These are phyloP conservation scores for Apteryx mantelli DNA, from an alignment of 2,113 vertebrate species.

Conservation along the genomic window DNA sequence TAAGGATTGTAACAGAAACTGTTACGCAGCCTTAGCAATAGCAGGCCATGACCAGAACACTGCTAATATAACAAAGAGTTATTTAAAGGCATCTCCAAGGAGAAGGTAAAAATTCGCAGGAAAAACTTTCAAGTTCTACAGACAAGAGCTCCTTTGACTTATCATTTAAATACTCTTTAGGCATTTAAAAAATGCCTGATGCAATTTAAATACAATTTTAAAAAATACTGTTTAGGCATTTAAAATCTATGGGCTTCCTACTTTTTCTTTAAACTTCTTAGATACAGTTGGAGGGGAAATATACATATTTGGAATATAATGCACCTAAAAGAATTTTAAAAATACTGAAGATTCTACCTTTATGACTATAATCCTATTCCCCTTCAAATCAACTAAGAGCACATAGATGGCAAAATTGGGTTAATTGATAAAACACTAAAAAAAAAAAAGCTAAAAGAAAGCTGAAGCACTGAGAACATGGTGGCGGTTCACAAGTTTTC, in stretches of 20 bases:
- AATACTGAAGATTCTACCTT: neutral
- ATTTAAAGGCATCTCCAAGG: neutral
- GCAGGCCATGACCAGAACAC: neutral
- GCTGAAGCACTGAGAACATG: neutral
- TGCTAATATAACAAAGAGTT: neutral
- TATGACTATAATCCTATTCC: neutral
- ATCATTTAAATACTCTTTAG: neutral
- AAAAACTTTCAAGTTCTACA: neutral
- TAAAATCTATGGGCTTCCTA: neutral
- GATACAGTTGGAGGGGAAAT: rapidly evolving
- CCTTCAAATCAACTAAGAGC: neutral
- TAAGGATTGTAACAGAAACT: neutral
- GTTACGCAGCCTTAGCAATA: neutral
- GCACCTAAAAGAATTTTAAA: neutral
- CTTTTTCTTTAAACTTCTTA: neutral
- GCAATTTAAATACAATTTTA: too few species aligned
- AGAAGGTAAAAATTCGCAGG: neutral
- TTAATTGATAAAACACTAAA: neutral
- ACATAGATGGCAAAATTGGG: rapidly evolving
- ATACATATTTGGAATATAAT: neutral
- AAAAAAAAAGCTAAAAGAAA: neutral
- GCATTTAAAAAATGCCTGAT: too few species aligned
- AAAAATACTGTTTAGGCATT: neutral
- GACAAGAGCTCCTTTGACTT: neutral
- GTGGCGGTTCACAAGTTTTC: neutral